These are phyloP conservation scores for Phyllotis vaccarum DNA, from an alignment of 2,797 vertebrate species.

Conservation along the genomic window DNA sequence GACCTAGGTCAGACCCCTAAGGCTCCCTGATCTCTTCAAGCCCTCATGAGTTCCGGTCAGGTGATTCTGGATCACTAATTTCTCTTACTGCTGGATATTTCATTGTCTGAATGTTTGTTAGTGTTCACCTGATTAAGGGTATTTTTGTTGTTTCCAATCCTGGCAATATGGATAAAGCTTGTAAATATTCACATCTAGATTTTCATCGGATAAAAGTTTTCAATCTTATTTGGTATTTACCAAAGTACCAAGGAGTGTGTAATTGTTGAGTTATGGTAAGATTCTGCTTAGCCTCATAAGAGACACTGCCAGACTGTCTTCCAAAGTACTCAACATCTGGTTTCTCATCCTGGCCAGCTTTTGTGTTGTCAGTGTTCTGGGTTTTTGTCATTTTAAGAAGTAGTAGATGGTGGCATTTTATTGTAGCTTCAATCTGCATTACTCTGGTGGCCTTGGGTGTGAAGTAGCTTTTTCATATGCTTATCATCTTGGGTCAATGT, in stretches of 20 bases:
- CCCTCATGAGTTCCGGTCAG: not conserved
- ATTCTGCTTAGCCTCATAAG: not conserved
- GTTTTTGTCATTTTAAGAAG: not conserved
- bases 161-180: not conserved
- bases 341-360: not conserved
- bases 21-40: not conserved
- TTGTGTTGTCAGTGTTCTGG: not conserved
- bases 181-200: not conserved
- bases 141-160: not conserved
- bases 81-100: not conserved
- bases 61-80: not conserved
- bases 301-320: not conserved
- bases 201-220: not conserved
- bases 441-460: not conserved
- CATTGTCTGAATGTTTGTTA: not conserved
- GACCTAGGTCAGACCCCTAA: not conserved
- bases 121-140: not conserved
- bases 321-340: not conserved
- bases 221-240: not conserved
- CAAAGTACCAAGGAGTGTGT: not conserved
- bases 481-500: not conserved
- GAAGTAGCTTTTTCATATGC: not conserved
- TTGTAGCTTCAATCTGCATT: not conserved
- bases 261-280: not conserved
- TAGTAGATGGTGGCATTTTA: not conserved